phyloP scores from a whole-genome alignment of 2,113 vertebrate species.

The Odocoileus hemionus region DNA sequence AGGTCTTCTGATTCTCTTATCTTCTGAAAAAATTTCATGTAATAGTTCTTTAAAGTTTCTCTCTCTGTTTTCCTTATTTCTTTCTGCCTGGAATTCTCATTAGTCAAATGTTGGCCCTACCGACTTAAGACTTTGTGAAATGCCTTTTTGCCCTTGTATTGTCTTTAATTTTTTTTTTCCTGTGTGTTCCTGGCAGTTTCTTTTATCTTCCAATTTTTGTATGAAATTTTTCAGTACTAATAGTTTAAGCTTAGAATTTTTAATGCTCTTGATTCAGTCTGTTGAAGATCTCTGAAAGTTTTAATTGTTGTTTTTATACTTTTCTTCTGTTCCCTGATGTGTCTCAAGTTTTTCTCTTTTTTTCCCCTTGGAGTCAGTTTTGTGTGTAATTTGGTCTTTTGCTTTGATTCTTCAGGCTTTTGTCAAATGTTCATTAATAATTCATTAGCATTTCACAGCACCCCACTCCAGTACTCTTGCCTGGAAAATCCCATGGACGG shows the following conservation, averaged over 20 bases:
- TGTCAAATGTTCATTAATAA: constrained; percentile 1
- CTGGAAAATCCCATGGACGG: too few relatives aligned
- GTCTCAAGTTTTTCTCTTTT: neutral
- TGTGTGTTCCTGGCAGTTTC: neutral
- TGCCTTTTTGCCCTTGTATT: neutral
- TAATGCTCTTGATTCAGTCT: neutral
- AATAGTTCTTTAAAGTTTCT: constrained; percentile 9
- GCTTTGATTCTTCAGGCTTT: neutral
- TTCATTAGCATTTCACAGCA: neutral
- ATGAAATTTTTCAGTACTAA: neutral
- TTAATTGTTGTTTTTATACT: neutral
- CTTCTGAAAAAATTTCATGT: neutral
- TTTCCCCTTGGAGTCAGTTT: neutral
- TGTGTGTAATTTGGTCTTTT: neutral
- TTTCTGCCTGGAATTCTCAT: neutral
- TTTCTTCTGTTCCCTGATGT: neutral
- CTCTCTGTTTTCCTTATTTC: neutral
- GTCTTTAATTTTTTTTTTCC: neutral
- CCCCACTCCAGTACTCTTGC: too few relatives aligned
- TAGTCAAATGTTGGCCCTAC: neutral
- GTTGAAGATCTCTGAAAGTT: neutral
- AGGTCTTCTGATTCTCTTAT: neutral
- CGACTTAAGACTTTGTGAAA: neutral
- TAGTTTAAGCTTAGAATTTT: neutral
- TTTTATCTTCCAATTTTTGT: neutral